Evolutionary conservation across 1,140 invertebrate genomes (phyloP), one percentile per base, ranked within the genome.

Genomic region (fruit fly (Drosophila melanogaster)): DNA sequence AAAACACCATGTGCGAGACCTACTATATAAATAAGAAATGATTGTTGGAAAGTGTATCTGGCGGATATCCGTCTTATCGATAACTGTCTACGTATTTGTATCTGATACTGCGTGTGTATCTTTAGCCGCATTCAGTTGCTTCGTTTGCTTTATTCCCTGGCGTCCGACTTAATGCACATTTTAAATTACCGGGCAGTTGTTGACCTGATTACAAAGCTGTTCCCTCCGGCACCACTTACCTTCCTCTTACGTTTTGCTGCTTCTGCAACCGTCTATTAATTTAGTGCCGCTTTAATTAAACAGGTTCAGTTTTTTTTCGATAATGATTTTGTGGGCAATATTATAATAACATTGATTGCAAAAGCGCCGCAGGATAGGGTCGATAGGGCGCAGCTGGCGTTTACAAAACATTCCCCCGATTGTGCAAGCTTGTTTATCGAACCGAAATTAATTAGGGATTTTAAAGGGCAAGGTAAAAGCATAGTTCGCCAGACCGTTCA

Each of bases 141-240:
- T 43, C 15, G 24, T 46, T 51, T 8, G 17, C n/a, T 58, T 49
- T 65, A 65, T 81, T 71, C 61, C 71, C 77, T 14, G 49, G 53
- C 49, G 33, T 49, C 43, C 57, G 51, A 67, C 55, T 79, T 79
- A 69, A 69, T 80, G 57, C 77, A 62, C 55, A 76, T 80, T 80
- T 53, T 62, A 60, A 80, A 80, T 80, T 80, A 80, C 60, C 58
- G 51, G 57, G 3, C 72, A 76, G 53, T 66, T 57, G 72, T 77
- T 81, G 72, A 81, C 78, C 73, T 81, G 78, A 81, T 81, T 81
- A 72, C 72, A 72, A 49, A 77, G 57, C 60, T 26, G 26, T 30
- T 58, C 53, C 54, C 58, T 59, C 33, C 47, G 57, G 77, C 51
- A 56, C 17, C 47, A 51, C 15, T 62, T 43, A n/a, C 37, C 33